Conservation (phyloP, 2,888 invertebrate genomes). For the Bellardia bayeri region DNA sequence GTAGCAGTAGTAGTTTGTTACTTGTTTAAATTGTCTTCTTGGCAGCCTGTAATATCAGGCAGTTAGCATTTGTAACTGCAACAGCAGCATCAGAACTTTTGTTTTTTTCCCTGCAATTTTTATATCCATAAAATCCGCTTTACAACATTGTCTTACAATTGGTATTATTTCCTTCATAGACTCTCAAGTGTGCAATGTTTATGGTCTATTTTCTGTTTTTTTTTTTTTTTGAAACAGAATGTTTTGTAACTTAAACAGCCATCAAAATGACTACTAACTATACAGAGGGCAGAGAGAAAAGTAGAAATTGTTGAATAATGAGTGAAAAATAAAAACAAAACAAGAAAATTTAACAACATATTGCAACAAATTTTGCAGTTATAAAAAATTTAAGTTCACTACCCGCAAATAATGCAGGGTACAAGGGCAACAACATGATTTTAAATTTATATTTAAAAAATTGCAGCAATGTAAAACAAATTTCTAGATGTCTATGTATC, state of each 20-base stretch:
- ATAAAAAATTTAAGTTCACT: conserved; percentile 80
- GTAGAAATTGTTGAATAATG: conserved; percentile 57
- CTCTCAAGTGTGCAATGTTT: conserved; percentile 60
- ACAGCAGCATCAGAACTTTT: conserved; percentile 30
- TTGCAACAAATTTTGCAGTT: conserved; percentile 81
- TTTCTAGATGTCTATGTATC: background rate
- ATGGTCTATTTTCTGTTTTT: conserved; percentile 25
- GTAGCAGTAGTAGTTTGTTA: conserved; percentile 21
- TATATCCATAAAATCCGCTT: conserved; percentile 60
- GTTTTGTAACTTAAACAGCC: conserved; percentile 46
- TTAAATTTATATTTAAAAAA: conserved; percentile 17
- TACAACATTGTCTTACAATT: conserved; percentile 70
- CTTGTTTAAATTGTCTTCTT: conserved; percentile 39
- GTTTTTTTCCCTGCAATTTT: background rate
- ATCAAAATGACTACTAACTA: conserved; percentile 3
- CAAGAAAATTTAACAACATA: conserved; percentile 74
- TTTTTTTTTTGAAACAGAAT: conserved; percentile 3
- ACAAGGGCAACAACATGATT: conserved; percentile 34
- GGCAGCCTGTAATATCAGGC: background rate
- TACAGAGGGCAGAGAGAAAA: background rate
- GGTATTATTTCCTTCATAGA: conserved; percentile 56
- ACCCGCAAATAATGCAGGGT: conserved; percentile 64
- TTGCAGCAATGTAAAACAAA: too few relatives aligned
- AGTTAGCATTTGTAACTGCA: background rate
- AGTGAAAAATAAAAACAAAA: conserved; percentile 10